Evolutionary conservation across 1,140 invertebrate species (phyloP).

Genomic region (Zaprionus tsacasi): DNA sequence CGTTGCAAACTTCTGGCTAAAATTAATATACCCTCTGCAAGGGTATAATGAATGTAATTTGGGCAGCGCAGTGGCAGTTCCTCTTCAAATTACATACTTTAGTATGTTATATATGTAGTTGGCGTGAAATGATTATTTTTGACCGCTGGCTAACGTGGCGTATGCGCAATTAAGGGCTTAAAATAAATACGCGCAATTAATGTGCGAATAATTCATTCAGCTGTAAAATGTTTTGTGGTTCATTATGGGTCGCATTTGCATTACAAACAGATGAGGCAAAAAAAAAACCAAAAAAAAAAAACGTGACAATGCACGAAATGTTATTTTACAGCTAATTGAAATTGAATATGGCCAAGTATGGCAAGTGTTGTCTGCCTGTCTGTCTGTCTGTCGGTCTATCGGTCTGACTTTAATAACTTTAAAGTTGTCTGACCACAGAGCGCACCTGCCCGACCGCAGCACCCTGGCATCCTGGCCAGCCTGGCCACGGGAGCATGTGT

Average conservation of each 20-base stretch:
- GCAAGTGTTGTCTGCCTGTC: not conserved
- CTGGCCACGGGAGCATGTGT: constrained; percentile 24
- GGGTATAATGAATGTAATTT: constrained; percentile 24
- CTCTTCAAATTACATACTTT: constrained; percentile 14
- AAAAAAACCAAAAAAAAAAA: constrained; percentile 38
- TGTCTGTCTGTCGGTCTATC: not conserved
- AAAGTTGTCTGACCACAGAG: constrained; percentile 43
- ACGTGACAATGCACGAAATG: constrained; percentile 32
- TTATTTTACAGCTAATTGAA: constrained; percentile 72
- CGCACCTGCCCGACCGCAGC: constrained; percentile 25
- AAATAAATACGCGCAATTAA: constrained; percentile 72
- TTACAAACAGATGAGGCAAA: constrained; percentile 46
- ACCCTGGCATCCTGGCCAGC: too few relatives aligned
- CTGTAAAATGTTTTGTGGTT: constrained; percentile 77
- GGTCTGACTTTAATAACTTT: constrained; percentile 38
- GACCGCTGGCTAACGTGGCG: constrained; percentile 38
- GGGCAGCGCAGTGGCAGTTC: not conserved
- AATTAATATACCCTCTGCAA: too few relatives aligned
- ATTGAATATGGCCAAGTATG: constrained; percentile 22
- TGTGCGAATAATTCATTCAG: constrained; percentile 78
- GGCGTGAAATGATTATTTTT: constrained; percentile 18
- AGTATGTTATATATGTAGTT: constrained; percentile 1
- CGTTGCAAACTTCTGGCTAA: too few relatives aligned
- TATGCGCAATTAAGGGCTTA: constrained; percentile 73
- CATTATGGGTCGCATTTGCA: constrained; percentile 65